Conservation (phyloP, 2,113 vertebrate species). For the Thryonomys swinderianus region DNA sequence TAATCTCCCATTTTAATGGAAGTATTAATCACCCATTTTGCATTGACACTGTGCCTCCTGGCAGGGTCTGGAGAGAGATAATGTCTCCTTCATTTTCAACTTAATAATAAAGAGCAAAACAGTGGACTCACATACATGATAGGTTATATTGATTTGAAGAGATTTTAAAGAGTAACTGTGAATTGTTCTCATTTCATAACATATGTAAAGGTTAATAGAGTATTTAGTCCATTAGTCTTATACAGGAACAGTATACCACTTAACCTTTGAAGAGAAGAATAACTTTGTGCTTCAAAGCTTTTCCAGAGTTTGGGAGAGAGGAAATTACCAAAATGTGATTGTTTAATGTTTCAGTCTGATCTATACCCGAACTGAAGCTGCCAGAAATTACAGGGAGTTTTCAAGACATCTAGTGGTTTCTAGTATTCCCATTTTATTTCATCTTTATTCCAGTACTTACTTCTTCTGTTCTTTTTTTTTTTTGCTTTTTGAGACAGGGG, state of each 20-base stretch:
- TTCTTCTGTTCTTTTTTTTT: background rate
- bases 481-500: too few species aligned
- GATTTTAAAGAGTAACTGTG: background rate
- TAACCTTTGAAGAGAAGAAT: background rate
- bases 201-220: background rate
- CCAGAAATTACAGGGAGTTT: background rate
- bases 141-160: conserved; percentile 3
- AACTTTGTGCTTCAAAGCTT: background rate
- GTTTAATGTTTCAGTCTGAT: background rate
- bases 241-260: background rate
- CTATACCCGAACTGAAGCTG: background rate
- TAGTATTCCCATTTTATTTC: background rate
- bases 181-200: background rate
- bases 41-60: background rate
- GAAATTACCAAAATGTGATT: background rate
- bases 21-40: background rate
- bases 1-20: too few species aligned
- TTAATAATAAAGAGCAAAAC: background rate
- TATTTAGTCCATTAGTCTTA: background rate
- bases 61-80: background rate
- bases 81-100: background rate
- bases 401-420: background rate
- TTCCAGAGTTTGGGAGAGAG: background rate
- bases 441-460: background rate
- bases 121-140: background rate